phyloP scores from a whole-genome alignment of 1,140 invertebrate genomes.

The Saccostrea cuccullata region DNA sequence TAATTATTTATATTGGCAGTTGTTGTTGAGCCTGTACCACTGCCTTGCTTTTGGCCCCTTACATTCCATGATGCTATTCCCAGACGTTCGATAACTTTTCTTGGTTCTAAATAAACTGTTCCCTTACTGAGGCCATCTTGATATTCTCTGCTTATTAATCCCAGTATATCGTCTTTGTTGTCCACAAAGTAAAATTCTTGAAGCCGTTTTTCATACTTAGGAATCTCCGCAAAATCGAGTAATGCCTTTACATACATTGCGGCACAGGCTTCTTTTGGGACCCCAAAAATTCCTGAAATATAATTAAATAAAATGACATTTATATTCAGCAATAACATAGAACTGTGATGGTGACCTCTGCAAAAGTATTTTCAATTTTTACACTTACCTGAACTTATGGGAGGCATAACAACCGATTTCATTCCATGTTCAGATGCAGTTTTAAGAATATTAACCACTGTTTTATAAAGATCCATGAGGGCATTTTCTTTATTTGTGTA shows the following conservation, averaged over 20 bases:
- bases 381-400: constrained; percentile 57
- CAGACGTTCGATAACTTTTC: background rate
- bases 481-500: constrained; percentile 2
- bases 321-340: too few species aligned
- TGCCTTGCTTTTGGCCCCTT: background rate
- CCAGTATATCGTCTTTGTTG: background rate
- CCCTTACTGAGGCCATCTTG: background rate
- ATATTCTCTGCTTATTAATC: background rate
- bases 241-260: constrained; percentile 50
- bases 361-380: background rate
- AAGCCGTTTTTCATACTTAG: background rate
- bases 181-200: background rate
- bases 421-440: background rate
- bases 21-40: background rate
- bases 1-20: background rate
- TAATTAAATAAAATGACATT: too few species aligned
- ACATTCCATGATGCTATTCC: background rate
- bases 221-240: background rate
- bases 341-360: too few species aligned
- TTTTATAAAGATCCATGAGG: constrained; percentile 47
- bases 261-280: constrained; percentile 48
- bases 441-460: constrained; percentile 46
- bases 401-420: constrained; percentile 46
- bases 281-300: constrained; percentile 51
- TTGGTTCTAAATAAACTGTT: background rate